phyloP scores from a whole-genome alignment of 2,888 invertebrate genomes.

The Elaeidobius kamerunicus region DNA sequence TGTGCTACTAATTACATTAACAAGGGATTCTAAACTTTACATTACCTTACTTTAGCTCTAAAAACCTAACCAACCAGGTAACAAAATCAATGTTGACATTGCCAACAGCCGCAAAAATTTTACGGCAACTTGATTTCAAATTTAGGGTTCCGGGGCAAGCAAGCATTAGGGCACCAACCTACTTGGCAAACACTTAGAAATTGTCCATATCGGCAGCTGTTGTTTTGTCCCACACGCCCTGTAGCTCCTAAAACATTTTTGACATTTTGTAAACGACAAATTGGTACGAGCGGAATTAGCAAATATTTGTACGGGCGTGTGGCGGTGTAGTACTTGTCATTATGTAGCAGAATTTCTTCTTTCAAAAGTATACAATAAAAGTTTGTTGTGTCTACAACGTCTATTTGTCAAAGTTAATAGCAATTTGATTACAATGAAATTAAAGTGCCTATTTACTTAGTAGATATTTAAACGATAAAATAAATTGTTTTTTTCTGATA shows the following conservation, averaged over 20 bases:
- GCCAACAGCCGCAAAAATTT: constrained; percentile 39
- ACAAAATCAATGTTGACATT: constrained; percentile 32
- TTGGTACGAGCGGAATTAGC: constrained; percentile 35
- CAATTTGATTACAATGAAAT: no score
- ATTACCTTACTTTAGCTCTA: neutral
- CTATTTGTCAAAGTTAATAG: no score
- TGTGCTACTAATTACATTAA: neutral
- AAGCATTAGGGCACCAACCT: constrained; percentile 32
- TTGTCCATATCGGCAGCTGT: constrained; percentile 35
- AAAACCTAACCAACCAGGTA: constrained; percentile 24
- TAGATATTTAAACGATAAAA: no score
- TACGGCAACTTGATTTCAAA: constrained; percentile 42
- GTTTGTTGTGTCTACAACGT: no score
- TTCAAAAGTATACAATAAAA: no score
- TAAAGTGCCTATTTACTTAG: no score
- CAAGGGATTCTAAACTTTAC: no score
- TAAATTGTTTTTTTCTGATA: no score
- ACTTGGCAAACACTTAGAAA: constrained; percentile 36
- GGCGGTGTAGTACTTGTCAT: no score
- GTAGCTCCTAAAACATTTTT: constrained; percentile 31
- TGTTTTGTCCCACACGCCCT: constrained; percentile 19
- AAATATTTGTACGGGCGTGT: constrained; percentile 32
- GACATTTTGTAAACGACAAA: constrained; percentile 37
- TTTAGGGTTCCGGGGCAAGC: constrained; percentile 36
- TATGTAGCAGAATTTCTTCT: no score